A percentile compares a stretch with the other conserved stretches of the same genome.
These are phyloP conservation scores for Halichoeres trimaculatus DNA, from an alignment of 2,113 vertebrate genomes.

Conservation along the genomic window DNA sequence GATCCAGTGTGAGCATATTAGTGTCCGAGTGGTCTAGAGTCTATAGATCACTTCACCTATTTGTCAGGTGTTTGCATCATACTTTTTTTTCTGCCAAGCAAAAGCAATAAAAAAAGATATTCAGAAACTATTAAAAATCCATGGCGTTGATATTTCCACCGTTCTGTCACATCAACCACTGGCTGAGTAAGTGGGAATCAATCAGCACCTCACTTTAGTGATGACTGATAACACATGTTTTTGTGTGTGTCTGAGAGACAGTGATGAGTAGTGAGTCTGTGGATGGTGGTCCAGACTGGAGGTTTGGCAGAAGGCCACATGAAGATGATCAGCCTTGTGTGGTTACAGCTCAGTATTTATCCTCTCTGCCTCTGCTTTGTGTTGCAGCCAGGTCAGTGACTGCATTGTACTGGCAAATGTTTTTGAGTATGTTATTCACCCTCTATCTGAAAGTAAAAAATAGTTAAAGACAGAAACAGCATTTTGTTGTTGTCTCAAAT, in stretches of 20 bases:
- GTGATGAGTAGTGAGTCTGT: slow-evolving; percentile 52
- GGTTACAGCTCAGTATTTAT: slow-evolving; percentile 53
- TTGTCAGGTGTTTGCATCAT: slow-evolving; percentile 1
- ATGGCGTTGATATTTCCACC: background rate
- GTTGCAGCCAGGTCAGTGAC: slow-evolving; percentile 44
- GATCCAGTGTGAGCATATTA: background rate
- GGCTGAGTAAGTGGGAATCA: slow-evolving; percentile 13
- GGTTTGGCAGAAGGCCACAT: slow-evolving; percentile 55
- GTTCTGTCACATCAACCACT: background rate
- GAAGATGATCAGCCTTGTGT: slow-evolving; percentile 36
- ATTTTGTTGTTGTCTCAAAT: slow-evolving; percentile 27
- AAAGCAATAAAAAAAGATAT: too few relatives aligned
- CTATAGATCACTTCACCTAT: background rate
- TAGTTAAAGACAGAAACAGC: slow-evolving; percentile 9
- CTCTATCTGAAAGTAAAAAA: background rate
- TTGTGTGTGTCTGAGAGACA: slow-evolving; percentile 29
- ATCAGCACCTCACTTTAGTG: slow-evolving; percentile 23
- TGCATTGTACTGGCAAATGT: slow-evolving; percentile 9
- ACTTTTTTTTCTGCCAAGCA: too few relatives aligned
- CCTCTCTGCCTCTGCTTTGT: slow-evolving; percentile 62
- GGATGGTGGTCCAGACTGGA: slow-evolving; percentile 57
- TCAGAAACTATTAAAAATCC: too few relatives aligned
- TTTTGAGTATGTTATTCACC: too few relatives aligned
- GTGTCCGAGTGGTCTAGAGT: background rate
- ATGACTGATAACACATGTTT: slow-evolving; percentile 46